phyloP scores from a whole-genome alignment of 2,113 vertebrate species.

The Anolis sagrei region DNA sequence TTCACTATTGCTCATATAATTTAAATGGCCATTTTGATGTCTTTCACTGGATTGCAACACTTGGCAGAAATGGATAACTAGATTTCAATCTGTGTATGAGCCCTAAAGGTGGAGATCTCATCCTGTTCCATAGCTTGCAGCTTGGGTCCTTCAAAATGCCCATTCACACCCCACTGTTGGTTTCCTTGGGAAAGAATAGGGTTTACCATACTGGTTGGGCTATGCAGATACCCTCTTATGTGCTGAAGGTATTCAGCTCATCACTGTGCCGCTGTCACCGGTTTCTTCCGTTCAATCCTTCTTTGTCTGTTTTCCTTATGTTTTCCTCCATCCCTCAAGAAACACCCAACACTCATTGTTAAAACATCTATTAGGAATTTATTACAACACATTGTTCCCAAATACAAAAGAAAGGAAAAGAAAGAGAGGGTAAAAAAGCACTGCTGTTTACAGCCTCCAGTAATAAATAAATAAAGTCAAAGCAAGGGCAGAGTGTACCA shows the following conservation, averaged over 20 bases:
- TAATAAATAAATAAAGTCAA: slow-evolving; percentile 70
- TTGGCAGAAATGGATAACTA: neutral
- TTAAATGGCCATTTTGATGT: neutral
- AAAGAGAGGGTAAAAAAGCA: slow-evolving; percentile 74
- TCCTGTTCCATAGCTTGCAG: neutral
- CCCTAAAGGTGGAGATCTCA: neutral
- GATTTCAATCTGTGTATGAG: neutral
- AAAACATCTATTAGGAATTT: slow-evolving; percentile 77
- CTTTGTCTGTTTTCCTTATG: neutral
- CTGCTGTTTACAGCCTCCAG: slow-evolving; percentile 73
- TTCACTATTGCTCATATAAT: neutral
- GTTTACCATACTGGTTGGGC: neutral
- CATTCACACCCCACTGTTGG: neutral
- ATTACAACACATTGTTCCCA: slow-evolving; percentile 76
- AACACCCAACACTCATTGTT: slow-evolving; percentile 63
- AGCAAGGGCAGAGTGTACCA: slow-evolving; percentile 60
- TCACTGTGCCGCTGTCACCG: neutral
- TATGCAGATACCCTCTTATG: neutral
- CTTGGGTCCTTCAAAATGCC: neutral
- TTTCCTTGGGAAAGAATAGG: neutral
- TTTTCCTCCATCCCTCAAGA: slow-evolving; percentile 24
- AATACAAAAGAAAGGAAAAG: slow-evolving; percentile 78
- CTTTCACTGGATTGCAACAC: neutral
- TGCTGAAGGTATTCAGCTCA: neutral
- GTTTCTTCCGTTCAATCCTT: neutral